Percentiles rank a stretch among this genome's conserved stretches.
Evolutionary conservation across 2,888 invertebrate species (phyloP).

Genomic region (Euphydryas editha): DNA sequence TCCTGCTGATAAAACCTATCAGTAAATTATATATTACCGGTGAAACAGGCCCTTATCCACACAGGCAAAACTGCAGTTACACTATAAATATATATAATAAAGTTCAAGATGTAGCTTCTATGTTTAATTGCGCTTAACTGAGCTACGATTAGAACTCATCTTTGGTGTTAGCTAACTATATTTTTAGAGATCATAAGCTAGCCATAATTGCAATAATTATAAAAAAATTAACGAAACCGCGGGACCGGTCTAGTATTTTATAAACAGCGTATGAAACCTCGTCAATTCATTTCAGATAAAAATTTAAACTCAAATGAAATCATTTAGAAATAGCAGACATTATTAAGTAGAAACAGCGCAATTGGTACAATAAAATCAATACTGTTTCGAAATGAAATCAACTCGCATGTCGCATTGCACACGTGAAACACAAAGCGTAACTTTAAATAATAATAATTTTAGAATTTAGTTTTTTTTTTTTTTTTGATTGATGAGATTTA

Average conservation of each 20-base stretch:
- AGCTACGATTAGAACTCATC: no score
- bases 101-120: no score
- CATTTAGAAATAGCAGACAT: conserved; percentile 4
- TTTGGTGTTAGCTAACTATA: no score
- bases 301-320: not conserved
- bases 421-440: conserved; percentile 7
- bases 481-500: not conserved
- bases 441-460: not conserved
- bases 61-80: no score
- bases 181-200: no score
- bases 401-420: conserved; percentile 21
- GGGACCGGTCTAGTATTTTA: not conserved
- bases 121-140: no score
- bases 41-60: no score
- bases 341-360: conserved; percentile 11
- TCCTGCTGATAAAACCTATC: no score
- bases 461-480: not conserved
- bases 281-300: not conserved
- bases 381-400: conserved; percentile 16
- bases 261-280: not conserved
- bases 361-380: conserved; percentile 24
- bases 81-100: no score
- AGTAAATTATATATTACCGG: no score
- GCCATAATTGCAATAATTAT: no score
- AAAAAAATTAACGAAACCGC: no score